Evolutionary conservation across 2,888 invertebrate species (phyloP), one percentile per base, ranked within the genome.

Genomic region (Gastrophysa polygoni): DNA sequence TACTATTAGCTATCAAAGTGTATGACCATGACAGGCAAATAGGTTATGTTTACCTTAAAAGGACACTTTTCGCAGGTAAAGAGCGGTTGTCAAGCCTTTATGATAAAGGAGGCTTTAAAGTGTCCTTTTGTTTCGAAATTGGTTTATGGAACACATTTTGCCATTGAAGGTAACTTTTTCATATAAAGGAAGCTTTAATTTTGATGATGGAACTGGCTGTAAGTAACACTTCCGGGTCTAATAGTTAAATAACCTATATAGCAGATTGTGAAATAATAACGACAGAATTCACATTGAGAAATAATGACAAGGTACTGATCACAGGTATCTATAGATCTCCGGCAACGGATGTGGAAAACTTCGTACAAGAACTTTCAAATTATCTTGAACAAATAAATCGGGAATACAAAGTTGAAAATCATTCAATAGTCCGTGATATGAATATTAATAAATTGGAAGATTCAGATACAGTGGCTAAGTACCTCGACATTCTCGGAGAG

Each of bases 371-470:
- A 6, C 20, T 47, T 4, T 10, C 5, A 3, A 11, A 2, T n/a
- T 47, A 47, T 11, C n/a, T 47, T 3, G 3, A 18, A 47, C 10
- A 47, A 47, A 47, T 8, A 7, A 47, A 47, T 3, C 5, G 11
- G 5, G n/a, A 18, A 10, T 18, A 10, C 10, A 47, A 47, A 18
- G 11, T 21, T 20, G 47, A 47, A 18, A 47, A 47, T 21, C 47
- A 47, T 2, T 18, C 18, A 47, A 6, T 47, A 47, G 47, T 47
- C 10, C 11, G 47, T 8, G 57, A 57, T 51, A 28, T 55, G 11
- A 49, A 60, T 49, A 56, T 60, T 50, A 60, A 60, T n/a, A 49
- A 56, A 14, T 34, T 20, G 20, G 46, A 17, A n/a, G 50, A 61
- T 38, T 54, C 28, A 38, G 61, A 57, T 44, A 16, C 29, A 44